phyloP scores from a whole-genome alignment of 2,888 invertebrate species.

The Linnaemya tessellans region DNA sequence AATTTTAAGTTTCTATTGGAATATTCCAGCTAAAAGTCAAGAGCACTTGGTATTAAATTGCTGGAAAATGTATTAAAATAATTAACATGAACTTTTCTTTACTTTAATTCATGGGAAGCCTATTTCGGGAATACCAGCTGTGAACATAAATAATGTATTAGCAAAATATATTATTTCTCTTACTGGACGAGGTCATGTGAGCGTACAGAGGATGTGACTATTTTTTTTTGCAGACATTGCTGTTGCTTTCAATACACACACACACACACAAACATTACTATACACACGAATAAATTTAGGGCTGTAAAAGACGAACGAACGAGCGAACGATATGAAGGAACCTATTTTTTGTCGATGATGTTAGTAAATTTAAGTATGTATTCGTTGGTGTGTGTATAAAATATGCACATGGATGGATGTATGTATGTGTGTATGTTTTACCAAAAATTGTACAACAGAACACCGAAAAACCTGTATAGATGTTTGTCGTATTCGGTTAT shows the following conservation, averaged over 20 bases:
- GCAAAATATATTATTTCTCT: neutral
- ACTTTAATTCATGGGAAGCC: neutral
- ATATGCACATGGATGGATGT: neutral
- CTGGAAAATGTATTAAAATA: too few species aligned
- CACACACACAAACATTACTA: neutral
- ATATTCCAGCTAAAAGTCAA: too few species aligned
- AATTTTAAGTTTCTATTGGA: too few species aligned
- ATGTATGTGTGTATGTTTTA: neutral
- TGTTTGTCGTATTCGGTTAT: conserved; percentile 31
- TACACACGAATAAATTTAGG: neutral
- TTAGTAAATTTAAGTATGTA: conserved; percentile 50
- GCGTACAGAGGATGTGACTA: conserved; percentile 4
- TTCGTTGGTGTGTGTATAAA: neutral
- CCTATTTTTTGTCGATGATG: conserved; percentile 66
- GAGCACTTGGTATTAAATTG: too few species aligned
- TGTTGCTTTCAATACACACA: conserved; percentile 13
- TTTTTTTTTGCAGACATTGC: conserved; percentile 18
- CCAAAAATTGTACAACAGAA: conserved; percentile 36
- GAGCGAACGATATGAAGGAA: conserved; percentile 34
- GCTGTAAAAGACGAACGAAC: conserved; percentile 40
- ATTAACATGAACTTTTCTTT: neutral
- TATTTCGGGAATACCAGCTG: neutral
- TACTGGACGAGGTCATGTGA: conserved; percentile 35
- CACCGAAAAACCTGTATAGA: conserved; percentile 30
- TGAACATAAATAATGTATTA: neutral